Evolutionary conservation across 2,113 vertebrate genomes (phyloP), one percentile per base, ranked within the genome.

Genomic region (Eudyptes chrysolophus): DNA sequence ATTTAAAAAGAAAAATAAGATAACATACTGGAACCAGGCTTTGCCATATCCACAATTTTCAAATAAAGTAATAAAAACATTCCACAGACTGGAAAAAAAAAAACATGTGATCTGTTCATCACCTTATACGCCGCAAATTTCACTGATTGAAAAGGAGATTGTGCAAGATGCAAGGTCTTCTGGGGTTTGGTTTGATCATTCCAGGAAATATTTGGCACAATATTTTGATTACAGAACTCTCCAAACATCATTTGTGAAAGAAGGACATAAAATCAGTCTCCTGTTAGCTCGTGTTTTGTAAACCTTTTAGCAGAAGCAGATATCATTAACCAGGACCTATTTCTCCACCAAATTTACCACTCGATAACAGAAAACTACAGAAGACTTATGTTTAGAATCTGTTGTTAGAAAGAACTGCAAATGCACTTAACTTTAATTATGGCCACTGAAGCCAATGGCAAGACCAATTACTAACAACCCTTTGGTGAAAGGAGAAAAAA

Each of bases 141-240:
- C 16, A 49, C 44, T 0, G 0, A 52, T 0, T 61, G 87, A 83
- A 65, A 90, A 77, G 32, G 30, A 70, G 38, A 10, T 54, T 87
- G 57, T 74, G 29, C 44, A 93, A 87, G 77, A 88, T 8, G 62
- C 84, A 83, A 92, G 93, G 96, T 85, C 89, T 70, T 60, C 75
- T 77, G 82, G 1, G 3, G 62, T 51, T 79, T 61, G 19, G 6
- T 65, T 69, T 87, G 75, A 75, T 71, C 66, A 64, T 93, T 97
- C 75, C 87, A 90, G 92, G 92, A 96, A 96, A 58, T 34, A 76
- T 64, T 40, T 96, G 89, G 84, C 87, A 88, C 52, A 82, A 34
- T 30, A 58, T 80, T 89, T 94, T 77, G 75, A 86, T 83, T 88
- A 74, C 78, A 90, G 81, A 85, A 51, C 54, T 83, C 74, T 90